Base-by-base conservation (phyloP, 2,113 vertebrate genomes). In the Edolisoma coerulescens region DNA sequence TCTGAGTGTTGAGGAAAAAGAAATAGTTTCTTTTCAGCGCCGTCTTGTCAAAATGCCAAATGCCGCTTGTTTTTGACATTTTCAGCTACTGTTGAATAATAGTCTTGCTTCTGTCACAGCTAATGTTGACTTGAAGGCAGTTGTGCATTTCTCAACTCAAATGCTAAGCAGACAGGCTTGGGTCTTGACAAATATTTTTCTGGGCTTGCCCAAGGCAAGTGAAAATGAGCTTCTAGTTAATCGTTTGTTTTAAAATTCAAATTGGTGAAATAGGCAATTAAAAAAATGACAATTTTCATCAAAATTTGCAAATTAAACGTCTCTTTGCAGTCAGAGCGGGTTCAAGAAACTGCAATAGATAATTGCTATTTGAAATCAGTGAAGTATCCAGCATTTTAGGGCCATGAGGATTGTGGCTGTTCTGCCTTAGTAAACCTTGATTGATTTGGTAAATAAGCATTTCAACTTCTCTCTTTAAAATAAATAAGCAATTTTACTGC, bases 81-180 rank as follows among this genome's bases (percentile, higher is more conserved):
- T 96, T 94, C 95, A 98, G 96, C 89, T 96, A 93, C 97, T 96
- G 95, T 97, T 98, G 98, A 98, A 97, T 98, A 97, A 98, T 97
- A 97, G 96, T 98, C 96, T 98, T 97, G 97, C 97, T 97, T 97
- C 97, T 98, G 97, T 98, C 97, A 97, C 89, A 95, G 95, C 93
- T 97, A 97, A 97, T 97, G 97, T 97, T 98, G 93, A 97, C 97
- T 98, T 97, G 97, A 97, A 98, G 96, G 96, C 93, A 95, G 90
- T 97, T 97, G 95, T 96, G 96, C 96, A 97, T 98, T 98, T 97
- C 96, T 98, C 95, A 97, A 96, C 96, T 96, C 90, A 68, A 97
- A 96, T 91, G 89, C 93, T 97, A 97, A 95, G 93, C 80, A 96
- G 87, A 47, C 82, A 97, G 95, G 94, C 92, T 87, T 82, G 73